Conservation (phyloP, 2,888 invertebrate species). For the Acanthosepion esculentum region DNA sequence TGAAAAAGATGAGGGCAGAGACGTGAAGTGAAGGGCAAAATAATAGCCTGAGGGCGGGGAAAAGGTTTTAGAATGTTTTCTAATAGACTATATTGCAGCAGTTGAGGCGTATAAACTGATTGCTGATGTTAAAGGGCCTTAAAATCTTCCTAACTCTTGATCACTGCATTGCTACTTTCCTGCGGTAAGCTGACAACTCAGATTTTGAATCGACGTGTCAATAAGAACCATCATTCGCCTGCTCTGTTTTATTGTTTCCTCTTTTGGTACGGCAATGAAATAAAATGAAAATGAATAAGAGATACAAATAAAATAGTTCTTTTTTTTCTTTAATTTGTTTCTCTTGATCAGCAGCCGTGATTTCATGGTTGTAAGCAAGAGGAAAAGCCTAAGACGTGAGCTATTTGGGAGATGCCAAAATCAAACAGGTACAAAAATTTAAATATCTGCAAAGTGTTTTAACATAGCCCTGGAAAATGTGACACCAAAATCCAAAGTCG, state of each 20-base stretch:
- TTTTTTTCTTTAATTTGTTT: no score
- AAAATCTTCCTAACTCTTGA: not conserved
- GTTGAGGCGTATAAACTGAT: not conserved
- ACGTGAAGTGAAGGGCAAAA: not conserved
- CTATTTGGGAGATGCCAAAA: no score
- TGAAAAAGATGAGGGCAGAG: not conserved
- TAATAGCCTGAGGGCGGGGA: not conserved
- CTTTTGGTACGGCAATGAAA: no score
- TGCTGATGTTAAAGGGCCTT: not conserved
- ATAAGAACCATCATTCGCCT: not conserved
- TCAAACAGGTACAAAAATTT: no score
- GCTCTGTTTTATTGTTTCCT: not conserved
- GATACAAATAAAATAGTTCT: no score
- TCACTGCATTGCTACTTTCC: not conserved
- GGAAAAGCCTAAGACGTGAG: no score
- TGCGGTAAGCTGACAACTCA: not conserved
- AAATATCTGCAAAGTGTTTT: no score
- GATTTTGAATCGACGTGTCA: not conserved
- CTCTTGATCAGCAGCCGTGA: no score
- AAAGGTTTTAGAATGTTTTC: conserved; percentile 33
- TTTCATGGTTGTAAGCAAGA: no score
- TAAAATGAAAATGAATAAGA: no score
- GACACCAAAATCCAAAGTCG: no score
- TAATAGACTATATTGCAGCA: conserved; percentile 15
- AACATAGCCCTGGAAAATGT: no score